Base-by-base conservation (phyloP, 2,113 vertebrate genomes). In the Salvelinus sp. region DNA sequence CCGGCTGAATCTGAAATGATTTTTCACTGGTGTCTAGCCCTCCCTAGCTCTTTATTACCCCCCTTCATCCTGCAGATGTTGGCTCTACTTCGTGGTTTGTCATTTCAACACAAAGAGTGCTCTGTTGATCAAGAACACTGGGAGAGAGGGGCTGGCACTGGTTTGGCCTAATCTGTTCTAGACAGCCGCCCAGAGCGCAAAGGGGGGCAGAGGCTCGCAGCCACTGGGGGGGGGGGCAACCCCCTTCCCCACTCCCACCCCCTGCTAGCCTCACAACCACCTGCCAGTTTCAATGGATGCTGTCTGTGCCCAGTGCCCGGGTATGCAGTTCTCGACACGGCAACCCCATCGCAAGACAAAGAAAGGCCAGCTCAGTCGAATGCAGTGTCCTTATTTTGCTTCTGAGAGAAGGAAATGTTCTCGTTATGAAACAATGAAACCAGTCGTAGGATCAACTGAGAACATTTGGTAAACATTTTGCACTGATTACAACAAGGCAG, bases 81-180 rank as follows among this genome's bases (percentile, higher is more conserved):
- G 86, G 78, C 82, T 87, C 38, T 72, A 85, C 79, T 88, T 84
- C 83, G 85, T 69, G 70, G 81, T 85, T 85, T 88, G 83, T 88
- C 82, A 79, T 86, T 87, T 86, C 75, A 80, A 80, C 85, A 91
- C 90, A 92, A 89, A 87, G 84, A 84, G 82, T 9, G 60, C 87
- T 89, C 82, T 91, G 87, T 91, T 80, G 83, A 88, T 68, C 77
- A 73, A 75, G 76, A 85, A 78, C 79, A 73, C 76, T 57, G 62
- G 22, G 69, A 78, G 47, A 44, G 38, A 80, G 84, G 71, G 78
- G 85, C 90, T 88, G 87, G 91, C 86, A 88, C 83, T 70, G 48
- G 74, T 74, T 75, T 91, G 91, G 89, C 62, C 7, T 87, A 88
- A 88, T 91, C 87, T 88, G 81, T 88, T 84, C 83, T 85, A 89